Conservation (phyloP, 2,797 vertebrate species). For the Pteropus rufus region DNA sequence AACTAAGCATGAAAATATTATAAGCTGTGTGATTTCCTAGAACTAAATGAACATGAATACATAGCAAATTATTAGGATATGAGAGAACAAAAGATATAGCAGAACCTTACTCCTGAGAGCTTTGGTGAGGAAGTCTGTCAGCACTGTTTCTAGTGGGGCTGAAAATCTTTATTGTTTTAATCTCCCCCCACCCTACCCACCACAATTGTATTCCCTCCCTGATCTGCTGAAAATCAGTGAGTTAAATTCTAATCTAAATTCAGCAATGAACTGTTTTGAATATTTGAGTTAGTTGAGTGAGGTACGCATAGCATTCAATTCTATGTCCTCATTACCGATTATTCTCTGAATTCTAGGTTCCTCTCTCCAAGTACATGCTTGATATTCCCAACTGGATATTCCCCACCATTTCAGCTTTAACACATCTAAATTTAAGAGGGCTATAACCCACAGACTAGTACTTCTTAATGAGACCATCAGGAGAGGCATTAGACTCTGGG, state of each 20-base stretch:
- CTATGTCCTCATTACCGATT: not conserved
- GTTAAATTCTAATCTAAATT: not conserved
- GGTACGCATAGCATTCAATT: not conserved
- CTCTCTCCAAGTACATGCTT: not conserved
- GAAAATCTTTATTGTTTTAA: not conserved
- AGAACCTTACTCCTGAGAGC: not conserved
- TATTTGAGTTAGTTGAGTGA: not conserved
- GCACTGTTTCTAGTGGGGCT: not conserved
- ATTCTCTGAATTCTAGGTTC: not conserved
- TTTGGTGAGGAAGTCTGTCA: not conserved
- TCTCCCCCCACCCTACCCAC: not conserved
- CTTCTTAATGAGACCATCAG: not conserved
- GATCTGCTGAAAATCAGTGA: not conserved
- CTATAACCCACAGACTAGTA: not conserved
- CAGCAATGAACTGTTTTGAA: not conserved
- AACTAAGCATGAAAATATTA: not conserved
- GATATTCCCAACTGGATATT: not conserved
- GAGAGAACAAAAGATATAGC: not conserved
- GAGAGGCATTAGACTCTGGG: not conserved
- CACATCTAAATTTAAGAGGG: not conserved
- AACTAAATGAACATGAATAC: slow-evolving; percentile 17
- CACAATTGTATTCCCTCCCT: not conserved
- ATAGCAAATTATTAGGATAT: not conserved
- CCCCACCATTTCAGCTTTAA: not conserved
- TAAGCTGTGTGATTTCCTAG: not conserved